These are phyloP conservation scores for Xerus rutilus DNA, from an alignment of 2,797 vertebrate genomes.

Conservation along the genomic window DNA sequence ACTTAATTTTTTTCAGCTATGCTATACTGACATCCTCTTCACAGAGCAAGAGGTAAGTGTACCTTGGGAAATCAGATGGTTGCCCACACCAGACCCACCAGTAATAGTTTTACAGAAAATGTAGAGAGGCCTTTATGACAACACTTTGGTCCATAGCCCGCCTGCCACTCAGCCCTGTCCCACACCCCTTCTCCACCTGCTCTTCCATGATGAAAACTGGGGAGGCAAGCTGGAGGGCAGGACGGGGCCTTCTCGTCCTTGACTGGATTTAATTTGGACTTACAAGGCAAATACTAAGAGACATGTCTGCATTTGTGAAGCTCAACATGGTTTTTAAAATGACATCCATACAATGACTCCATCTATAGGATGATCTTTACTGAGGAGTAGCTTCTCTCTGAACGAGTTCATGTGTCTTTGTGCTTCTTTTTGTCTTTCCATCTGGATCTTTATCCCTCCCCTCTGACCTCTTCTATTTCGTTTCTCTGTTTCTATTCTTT, in stretches of 20 bases:
- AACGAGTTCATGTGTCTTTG: background rate
- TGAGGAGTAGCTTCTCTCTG: background rate
- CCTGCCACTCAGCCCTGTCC: background rate
- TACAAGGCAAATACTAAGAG: background rate
- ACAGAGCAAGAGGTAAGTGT: slow-evolving; percentile 97
- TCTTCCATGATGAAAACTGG: background rate
- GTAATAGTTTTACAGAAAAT: background rate
- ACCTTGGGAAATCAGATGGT: background rate
- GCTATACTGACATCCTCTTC: slow-evolving; percentile 99
- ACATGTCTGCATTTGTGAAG: background rate
- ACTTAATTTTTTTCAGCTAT: slow-evolving; percentile 90
- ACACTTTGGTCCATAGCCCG: rapidly evolving
- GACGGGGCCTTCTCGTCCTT: background rate
- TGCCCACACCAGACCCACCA: background rate
- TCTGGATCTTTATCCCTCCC: background rate
- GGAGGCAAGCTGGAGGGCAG: background rate
- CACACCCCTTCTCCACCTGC: background rate
- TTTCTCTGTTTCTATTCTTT: background rate
- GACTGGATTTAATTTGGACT: background rate
- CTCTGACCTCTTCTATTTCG: background rate
- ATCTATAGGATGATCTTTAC: background rate
- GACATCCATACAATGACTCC: background rate
- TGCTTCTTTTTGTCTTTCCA: background rate
- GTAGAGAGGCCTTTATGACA: background rate
- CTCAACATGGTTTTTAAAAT: background rate